Evolutionary conservation across 2,797 vertebrate species (phyloP).

Genomic region (Zalophus californianus): DNA sequence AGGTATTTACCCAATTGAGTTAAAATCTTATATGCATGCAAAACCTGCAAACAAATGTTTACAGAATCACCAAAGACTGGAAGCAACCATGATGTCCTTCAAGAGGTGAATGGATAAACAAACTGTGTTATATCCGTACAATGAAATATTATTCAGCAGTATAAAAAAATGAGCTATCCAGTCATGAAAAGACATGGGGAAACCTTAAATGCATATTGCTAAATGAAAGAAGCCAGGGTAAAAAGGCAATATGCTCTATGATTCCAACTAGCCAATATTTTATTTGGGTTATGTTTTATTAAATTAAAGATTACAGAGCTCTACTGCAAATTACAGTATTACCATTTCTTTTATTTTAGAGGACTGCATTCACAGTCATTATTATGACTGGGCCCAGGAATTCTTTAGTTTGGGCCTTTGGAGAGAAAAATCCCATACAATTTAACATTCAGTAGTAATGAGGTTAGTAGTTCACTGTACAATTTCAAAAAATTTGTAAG

Average conservation of each 20-base stretch:
- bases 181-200: neutral
- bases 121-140: neutral
- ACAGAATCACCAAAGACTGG: neutral
- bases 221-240: neutral
- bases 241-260: neutral
- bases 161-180: neutral
- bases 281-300: conserved; percentile 50
- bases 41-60: neutral
- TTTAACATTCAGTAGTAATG: neutral
- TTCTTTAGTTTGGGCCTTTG: conserved; percentile 28
- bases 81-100: neutral
- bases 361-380: conserved; percentile 17
- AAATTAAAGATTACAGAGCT: conserved; percentile 24
- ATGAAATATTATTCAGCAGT: neutral
- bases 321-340: neutral
- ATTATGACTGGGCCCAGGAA: neutral
- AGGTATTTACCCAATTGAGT: neutral
- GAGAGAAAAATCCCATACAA: neutral
- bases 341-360: conserved; percentile 43
- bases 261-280: neutral
- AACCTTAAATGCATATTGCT: neutral
- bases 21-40: neutral
- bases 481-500: neutral
- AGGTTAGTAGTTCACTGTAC: neutral
- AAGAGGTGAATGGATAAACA: neutral